Base-by-base conservation (phyloP, 2,888 invertebrate genomes). In the Stenchaetothrips biformis region DNA sequence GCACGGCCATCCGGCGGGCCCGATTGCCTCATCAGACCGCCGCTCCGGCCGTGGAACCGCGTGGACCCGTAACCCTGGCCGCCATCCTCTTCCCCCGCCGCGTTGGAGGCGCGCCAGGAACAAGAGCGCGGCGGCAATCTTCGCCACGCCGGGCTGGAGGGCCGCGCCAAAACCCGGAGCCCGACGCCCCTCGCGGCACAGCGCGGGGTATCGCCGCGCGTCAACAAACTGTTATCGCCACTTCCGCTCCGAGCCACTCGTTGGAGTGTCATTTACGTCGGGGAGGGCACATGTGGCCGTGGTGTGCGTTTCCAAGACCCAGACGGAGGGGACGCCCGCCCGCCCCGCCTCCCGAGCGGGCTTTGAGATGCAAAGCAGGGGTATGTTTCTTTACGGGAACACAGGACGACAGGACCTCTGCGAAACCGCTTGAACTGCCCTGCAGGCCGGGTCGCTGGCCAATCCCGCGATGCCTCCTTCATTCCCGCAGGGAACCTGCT, bases 311-410 rank as follows among this genome's bases (percentile, higher is more conserved):
- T 37, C 37, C 37, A 37, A 37, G 37, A 37, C 37, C 53, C 53
- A 53, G 53, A 53, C 13, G 18, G 37, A 4, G 37, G 37, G 37
- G 37, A 53, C 16, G 67, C 8, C 21, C 25, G 21, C 67, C 11
- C 7, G 21, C 67, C 25, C 25, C 25, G 25, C 67, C 67, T 9
- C 67, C 67, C 67, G 25, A 21, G 21, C 67, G 13, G 18, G 67
- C 67, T 74, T 74, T 74, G 67, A 74, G 67, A 74, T 74, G 67
- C 67, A 74, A 74, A 74, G 67, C 67, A 74, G 67, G 21, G 67
- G 67, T 25, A n/a, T 53, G 53, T 53, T 53, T 53, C 53, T 53
- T 53, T 53, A 53, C 53, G 18, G 11, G 53, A 37, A 4, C 37
- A 37, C 37, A 4, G 37, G 37, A 37, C 37, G 37, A 37, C 37